Evolutionary conservation across 2,888 invertebrate species (phyloP).

Genomic region (Alcis repandata): DNA sequence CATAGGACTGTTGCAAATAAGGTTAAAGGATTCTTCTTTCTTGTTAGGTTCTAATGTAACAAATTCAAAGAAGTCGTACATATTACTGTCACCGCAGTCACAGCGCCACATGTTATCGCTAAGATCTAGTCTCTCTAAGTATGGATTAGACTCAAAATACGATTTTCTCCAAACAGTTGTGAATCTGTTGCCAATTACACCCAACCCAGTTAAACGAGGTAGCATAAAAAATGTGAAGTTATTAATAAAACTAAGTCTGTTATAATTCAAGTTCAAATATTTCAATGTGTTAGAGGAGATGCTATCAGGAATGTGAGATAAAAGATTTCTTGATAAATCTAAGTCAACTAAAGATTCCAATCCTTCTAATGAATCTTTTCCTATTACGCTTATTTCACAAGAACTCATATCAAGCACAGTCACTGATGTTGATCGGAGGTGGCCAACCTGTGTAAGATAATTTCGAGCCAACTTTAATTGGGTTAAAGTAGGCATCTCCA

Average conservation of each 20-base stretch:
- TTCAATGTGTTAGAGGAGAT: slow-evolving; percentile 88
- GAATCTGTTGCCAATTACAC: slow-evolving; percentile 90
- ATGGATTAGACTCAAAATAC: slow-evolving; percentile 87
- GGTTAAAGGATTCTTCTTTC: slow-evolving; percentile 78
- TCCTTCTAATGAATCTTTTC: slow-evolving; percentile 85
- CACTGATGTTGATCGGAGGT: slow-evolving; percentile 86
- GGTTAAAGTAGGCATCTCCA: slow-evolving; percentile 87
- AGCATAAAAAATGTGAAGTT: slow-evolving; percentile 89
- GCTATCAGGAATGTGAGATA: slow-evolving; percentile 87
- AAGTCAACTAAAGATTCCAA: slow-evolving; percentile 87
- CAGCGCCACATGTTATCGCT: slow-evolving; percentile 93
- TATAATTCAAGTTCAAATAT: slow-evolving; percentile 87
- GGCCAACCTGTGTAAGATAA: slow-evolving; percentile 86
- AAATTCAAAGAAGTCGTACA: slow-evolving; percentile 88
- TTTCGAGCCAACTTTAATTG: slow-evolving; percentile 89
- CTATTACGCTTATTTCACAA: slow-evolving; percentile 88
- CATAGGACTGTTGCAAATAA: slow-evolving; percentile 89
- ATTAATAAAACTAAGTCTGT: slow-evolving; percentile 87
- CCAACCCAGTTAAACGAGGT: slow-evolving; percentile 86
- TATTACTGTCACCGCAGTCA: slow-evolving; percentile 87
- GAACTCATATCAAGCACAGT: slow-evolving; percentile 87
- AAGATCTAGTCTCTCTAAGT: slow-evolving; percentile 87
- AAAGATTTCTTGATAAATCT: slow-evolving; percentile 89
- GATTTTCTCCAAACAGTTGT: slow-evolving; percentile 87
- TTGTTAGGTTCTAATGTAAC: slow-evolving; percentile 86